Evolutionary conservation across 2,113 vertebrate genomes (phyloP), one percentile per base, ranked within the genome.

Genomic region (Bombycilla garrulus): DNA sequence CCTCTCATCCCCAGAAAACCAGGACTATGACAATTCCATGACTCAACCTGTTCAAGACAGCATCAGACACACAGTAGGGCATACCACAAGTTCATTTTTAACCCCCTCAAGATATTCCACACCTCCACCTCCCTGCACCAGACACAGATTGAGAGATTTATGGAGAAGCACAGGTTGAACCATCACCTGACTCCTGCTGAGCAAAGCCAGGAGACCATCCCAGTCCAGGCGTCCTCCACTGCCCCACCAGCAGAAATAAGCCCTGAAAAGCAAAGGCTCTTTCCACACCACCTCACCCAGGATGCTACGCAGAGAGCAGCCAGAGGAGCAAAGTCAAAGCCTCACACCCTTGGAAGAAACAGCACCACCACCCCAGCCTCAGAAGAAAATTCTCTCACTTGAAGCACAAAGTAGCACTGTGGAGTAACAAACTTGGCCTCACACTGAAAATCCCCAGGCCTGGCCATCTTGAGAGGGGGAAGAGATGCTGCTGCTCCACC

Each of bases 251-350:
- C 44, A 89, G 45, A 77, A 76, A 93, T 4, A 69, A 78, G 11
- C 56, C 25, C 22, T 11, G 35, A 7, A 40, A 69, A 54, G 25
- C 2, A 3, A 54, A 42, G 11, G 33, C 25, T 65, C 73, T 20
- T 81, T 66, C 21, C 42, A 12, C 28, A 80, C 6, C 2, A 1
- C 58, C 62, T 72, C 5, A 0, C 23, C 18, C 2, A 0, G 26
- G 24, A 69, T 5, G 2, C 28, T 12, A 47, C 3, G 7, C 35
- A 35, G 35, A 76, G 13, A 14, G 1, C 0, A 2, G 11, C 24
- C 69, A 78, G 20, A 83, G 26, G 28, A 73, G 50, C 19, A 47
- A 78, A 88, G 38, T 29, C 50, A 25, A 72, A 64, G 4, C 26
- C 48, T 84, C 35, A 22, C 24, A 29, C 1, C 17, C 23, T 9